Evolutionary conservation across 2,888 invertebrate species (phyloP).

Genomic region (Eupithecia insigniata): DNA sequence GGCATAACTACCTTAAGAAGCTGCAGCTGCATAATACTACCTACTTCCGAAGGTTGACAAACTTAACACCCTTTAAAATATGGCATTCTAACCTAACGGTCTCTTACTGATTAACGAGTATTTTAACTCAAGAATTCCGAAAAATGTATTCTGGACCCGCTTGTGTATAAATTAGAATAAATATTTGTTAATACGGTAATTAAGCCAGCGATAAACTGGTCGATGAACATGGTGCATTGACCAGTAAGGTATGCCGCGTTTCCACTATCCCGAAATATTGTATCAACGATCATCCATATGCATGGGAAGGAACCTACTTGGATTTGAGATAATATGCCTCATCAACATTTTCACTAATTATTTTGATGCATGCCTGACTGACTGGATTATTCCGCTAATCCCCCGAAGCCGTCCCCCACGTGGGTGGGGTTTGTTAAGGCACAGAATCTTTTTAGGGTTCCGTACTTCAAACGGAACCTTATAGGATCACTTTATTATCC

Average conservation of each 20-base stretch:
- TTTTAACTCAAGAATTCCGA: constrained; percentile 39
- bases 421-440: too few species aligned
- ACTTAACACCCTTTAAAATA: background rate
- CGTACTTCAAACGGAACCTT: too few species aligned
- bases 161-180: constrained; percentile 55
- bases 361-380: too few species aligned
- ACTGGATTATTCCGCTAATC: too few species aligned
- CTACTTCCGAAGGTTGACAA: background rate
- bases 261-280: constrained; percentile 6
- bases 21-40: background rate
- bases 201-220: constrained; percentile 39
- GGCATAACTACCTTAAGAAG: background rate
- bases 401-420: too few species aligned
- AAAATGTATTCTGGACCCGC: constrained; percentile 22
- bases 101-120: constrained; percentile 20
- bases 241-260: constrained; percentile 32
- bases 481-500: too few species aligned
- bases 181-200: constrained; percentile 47
- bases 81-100: constrained; percentile 16
- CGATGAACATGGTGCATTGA: constrained; percentile 36
- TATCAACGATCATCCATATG: background rate
- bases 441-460: too few species aligned
- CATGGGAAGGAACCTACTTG: background rate
- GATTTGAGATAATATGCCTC: too few species aligned
- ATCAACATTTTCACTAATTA: too few species aligned